A percentile compares a stretch with the other conserved stretches of the same genome.
phyloP scores from a whole-genome alignment of 2,113 vertebrate species.

The Chascanopsetta lugubris region DNA sequence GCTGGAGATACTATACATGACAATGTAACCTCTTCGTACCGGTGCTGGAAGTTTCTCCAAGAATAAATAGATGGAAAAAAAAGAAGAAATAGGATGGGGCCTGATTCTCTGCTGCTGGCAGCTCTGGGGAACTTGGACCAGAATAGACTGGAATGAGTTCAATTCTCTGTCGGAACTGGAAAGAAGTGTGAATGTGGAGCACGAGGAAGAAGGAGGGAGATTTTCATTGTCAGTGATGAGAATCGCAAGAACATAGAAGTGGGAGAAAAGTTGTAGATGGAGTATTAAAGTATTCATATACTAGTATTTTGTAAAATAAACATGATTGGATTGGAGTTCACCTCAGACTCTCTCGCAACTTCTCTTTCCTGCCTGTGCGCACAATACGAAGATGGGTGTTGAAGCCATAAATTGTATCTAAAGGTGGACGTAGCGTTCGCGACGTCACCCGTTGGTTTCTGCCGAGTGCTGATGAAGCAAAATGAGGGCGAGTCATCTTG shows the following conservation, averaged over 20 bases:
- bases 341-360: no score
- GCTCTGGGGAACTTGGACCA: constrained; percentile 49
- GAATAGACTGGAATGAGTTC: constrained; percentile 68
- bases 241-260: constrained; percentile 13
- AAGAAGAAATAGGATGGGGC: constrained; percentile 42
- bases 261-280: neutral
- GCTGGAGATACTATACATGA: constrained; percentile 9
- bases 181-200: constrained; percentile 51
- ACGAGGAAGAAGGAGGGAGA: neutral
- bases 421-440: no score
- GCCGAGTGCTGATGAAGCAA: no score
- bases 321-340: neutral
- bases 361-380: no score
- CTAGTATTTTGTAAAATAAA: no score
- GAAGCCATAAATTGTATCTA: no score
- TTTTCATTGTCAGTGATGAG: constrained; percentile 15
- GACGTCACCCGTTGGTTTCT: no score
- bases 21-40: constrained; percentile 15
- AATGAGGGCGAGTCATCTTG: no score
- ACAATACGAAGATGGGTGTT: no score
- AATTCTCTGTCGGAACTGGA: constrained; percentile 50
- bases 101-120: constrained; percentile 38
- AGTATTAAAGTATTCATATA: neutral
- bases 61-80: constrained; percentile 38
- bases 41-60: constrained; percentile 19